Conservation (phyloP, 53 echinoderm and acorn worm genomes). For the Temnopleurus reevesii region DNA sequence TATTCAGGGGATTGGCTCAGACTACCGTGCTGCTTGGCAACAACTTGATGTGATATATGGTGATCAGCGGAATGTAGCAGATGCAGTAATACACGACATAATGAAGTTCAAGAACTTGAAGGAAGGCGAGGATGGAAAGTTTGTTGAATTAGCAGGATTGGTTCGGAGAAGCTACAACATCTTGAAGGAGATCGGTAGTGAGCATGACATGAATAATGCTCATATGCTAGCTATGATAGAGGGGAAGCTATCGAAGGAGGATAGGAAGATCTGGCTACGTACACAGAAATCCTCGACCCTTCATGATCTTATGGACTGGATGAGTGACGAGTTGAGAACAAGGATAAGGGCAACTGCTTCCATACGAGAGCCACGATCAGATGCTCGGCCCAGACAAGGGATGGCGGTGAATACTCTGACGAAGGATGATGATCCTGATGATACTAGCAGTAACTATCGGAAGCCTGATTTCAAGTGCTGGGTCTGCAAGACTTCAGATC, state of each 20-base stretch:
- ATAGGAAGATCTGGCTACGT: background rate
- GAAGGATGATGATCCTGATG: no score
- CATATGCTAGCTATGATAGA: constrained; percentile 54
- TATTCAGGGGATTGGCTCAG: constrained; percentile 3
- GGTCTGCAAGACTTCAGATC: background rate
- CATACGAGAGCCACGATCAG: background rate
- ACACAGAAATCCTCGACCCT: no score
- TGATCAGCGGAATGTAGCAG: constrained; percentile 44
- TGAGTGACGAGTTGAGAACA: background rate
- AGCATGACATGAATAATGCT: constrained; percentile 45
- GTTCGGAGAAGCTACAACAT: constrained; percentile 35
- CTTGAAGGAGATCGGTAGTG: constrained; percentile 49
- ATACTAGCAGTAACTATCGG: background rate
- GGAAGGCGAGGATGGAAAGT: constrained; percentile 47
- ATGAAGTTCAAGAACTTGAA: constrained; percentile 47
- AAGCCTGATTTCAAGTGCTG: background rate
- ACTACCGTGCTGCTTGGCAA: constrained; percentile 49
- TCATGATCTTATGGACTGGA: background rate
- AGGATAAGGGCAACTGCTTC: background rate
- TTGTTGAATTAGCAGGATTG: constrained; percentile 37
- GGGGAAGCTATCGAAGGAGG: constrained; percentile 29
- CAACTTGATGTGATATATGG: constrained; percentile 50
- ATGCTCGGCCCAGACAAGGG: background rate
- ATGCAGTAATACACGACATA: constrained; percentile 49
- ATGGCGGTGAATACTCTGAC: background rate